Conservation (phyloP, 1,140 invertebrate genomes). For the Zaprionus camerounensis region DNA sequence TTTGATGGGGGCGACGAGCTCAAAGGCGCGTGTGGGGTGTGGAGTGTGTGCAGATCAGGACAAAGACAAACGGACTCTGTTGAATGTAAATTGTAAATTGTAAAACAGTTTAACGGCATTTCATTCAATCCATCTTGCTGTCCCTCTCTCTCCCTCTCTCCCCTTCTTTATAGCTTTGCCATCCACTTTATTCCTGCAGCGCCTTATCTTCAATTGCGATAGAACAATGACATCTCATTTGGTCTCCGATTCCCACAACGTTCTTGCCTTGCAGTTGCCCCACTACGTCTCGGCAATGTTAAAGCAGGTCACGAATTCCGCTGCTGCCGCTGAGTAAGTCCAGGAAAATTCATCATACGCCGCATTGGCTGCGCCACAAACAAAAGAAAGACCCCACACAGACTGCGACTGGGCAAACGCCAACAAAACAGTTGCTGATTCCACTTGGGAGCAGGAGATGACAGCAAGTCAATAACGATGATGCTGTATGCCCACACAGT, state of each 20-base stretch:
- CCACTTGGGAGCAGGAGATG: slow-evolving; percentile 10
- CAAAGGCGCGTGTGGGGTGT: background rate
- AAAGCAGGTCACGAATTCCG: background rate
- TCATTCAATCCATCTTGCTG: background rate
- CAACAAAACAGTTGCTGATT: slow-evolving; percentile 18
- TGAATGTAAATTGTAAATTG: slow-evolving; percentile 24
- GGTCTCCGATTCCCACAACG: slow-evolving; percentile 5
- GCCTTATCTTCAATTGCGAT: background rate
- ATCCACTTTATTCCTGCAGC: background rate
- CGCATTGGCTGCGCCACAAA: slow-evolving; percentile 3
- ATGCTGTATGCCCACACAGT: background rate
- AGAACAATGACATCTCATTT: slow-evolving; percentile 40
- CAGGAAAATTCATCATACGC: slow-evolving; percentile 34
- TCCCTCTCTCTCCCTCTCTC: background rate
- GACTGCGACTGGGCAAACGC: slow-evolving; percentile 7
- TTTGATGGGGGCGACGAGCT: background rate
- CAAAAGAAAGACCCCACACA: background rate
- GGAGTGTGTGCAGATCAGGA: background rate
- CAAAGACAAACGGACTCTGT: background rate
- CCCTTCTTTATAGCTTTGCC: too few species aligned
- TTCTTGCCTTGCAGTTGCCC: background rate
- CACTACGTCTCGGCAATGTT: background rate
- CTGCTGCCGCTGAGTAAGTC: background rate
- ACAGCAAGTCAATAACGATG: slow-evolving; percentile 26
- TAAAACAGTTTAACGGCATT: slow-evolving; percentile 11